A percentile compares a stretch with the other conserved stretches of the same genome.
Evolutionary conservation across 2,113 vertebrate species (phyloP).

Genomic region (Mugil cephalus): DNA sequence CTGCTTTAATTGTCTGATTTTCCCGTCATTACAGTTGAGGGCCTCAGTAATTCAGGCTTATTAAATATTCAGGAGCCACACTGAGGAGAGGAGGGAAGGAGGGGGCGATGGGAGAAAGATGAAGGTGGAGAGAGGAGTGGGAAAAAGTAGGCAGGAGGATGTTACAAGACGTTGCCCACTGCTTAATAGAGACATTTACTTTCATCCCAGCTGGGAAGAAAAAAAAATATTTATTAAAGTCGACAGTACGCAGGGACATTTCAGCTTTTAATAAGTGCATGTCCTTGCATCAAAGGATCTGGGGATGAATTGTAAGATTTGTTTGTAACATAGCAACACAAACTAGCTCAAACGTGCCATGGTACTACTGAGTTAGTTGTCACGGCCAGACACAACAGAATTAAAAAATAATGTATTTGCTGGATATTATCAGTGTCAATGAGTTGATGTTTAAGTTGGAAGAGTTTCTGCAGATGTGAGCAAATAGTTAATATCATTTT

Average conservation of each 20-base stretch:
- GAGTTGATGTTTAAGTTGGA: too few species aligned
- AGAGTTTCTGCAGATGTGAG: too few species aligned
- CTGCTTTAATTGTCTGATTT: constrained; percentile 87
- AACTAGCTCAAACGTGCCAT: neutral
- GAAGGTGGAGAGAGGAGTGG: constrained; percentile 21
- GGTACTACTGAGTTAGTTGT: too few species aligned
- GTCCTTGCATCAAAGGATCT: neutral
- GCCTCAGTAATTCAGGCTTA: constrained; percentile 83
- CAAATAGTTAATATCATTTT: too few species aligned
- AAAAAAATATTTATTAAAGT: constrained; percentile 1
- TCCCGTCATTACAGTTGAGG: constrained; percentile 86
- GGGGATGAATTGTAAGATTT: too few species aligned
- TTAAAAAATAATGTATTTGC: too few species aligned
- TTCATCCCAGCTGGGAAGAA: neutral
- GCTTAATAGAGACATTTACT: constrained; percentile 9
- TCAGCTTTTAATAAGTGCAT: neutral
- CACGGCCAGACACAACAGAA: too few species aligned
- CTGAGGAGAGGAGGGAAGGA: constrained; percentile 62
- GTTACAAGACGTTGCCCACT: neutral
- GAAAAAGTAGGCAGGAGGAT: constrained; percentile 32
- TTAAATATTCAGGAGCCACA: constrained; percentile 86
- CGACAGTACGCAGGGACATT: neutral
- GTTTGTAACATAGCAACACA: too few species aligned
- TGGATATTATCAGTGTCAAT: too few species aligned
- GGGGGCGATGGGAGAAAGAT: constrained; percentile 32